These are phyloP conservation scores for Callorhinus ursinus DNA, from an alignment of 2,113 vertebrate species.

Conservation along the genomic window DNA sequence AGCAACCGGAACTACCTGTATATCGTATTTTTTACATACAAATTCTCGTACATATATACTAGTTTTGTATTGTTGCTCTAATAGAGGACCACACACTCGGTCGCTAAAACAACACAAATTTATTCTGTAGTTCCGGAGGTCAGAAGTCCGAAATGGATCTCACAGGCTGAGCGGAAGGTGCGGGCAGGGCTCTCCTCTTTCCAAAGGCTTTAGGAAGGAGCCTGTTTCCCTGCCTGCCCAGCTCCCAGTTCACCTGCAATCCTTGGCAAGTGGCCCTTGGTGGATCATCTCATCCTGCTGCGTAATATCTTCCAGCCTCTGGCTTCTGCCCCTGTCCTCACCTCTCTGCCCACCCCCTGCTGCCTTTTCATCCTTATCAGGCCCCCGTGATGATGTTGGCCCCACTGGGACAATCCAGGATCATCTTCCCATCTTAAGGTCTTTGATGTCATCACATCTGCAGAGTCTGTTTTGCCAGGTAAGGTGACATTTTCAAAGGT, in stretches of 20 bases:
- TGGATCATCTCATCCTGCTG: no score
- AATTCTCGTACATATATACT: background rate
- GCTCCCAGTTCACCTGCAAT: no score
- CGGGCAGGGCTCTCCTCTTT: background rate
- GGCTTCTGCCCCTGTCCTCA: rapidly evolving
- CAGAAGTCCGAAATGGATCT: background rate
- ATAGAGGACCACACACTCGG: no score
- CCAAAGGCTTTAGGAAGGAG: background rate
- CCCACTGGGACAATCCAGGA: background rate
- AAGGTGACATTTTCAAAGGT: background rate
- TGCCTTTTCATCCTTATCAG: no score
- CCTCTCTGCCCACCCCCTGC: background rate
- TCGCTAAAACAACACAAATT: background rate
- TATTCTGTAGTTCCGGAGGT: no score
- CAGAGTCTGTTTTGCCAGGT: background rate
- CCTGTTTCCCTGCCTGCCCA: background rate
- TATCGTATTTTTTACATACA: background rate
- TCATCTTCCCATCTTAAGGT: background rate
- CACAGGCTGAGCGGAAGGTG: no score
- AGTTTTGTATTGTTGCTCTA: background rate
- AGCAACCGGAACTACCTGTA: background rate
- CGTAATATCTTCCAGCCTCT: background rate
- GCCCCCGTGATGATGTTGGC: background rate
- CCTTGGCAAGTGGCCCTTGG: background rate
- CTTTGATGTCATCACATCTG: background rate